Conservation (phyloP, 2,888 invertebrate genomes). For the Cantharis rustica region DNA sequence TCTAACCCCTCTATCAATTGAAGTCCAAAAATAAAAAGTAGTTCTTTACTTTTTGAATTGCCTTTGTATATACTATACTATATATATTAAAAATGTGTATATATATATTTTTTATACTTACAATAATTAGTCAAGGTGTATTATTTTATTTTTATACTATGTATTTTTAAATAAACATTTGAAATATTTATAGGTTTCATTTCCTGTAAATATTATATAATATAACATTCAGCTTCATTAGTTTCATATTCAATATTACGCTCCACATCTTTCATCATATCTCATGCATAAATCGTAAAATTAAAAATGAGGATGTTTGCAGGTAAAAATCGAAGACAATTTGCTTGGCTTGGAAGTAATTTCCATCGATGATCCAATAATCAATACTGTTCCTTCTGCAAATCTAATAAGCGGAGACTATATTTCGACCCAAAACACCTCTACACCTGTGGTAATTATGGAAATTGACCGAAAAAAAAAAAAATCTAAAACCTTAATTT, state of each 20-base stretch:
- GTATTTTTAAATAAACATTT: conserved; percentile 25
- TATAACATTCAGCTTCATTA: not conserved
- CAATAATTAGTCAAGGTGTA: conserved; percentile 25
- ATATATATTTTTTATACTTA: not conserved
- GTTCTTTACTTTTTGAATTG: not conserved
- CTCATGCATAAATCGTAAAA: not conserved
- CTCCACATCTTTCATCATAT: not conserved
- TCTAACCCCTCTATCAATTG: too few species aligned
- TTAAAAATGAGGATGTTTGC: conserved; percentile 23
- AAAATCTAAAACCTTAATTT: conserved; percentile 8
- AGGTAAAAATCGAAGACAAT: conserved; percentile 28
- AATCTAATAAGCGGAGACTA: conserved; percentile 52
- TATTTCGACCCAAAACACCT: conserved; percentile 27
- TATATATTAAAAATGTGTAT: not conserved
- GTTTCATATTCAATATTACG: not conserved
- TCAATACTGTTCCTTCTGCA: conserved; percentile 52
- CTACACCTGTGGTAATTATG: conserved; percentile 32
- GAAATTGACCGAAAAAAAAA: not conserved
- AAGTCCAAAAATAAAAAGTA: not conserved
- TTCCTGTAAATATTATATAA: conserved; percentile 17
- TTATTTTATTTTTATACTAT: conserved; percentile 27
- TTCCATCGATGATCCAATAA: conserved; percentile 53
- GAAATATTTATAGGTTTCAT: conserved; percentile 15
- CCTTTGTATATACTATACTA: not conserved
- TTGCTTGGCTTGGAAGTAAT: conserved; percentile 51